phyloP scores from a whole-genome alignment of 2,113 vertebrate species.

The Dipodomys merriami region DNA sequence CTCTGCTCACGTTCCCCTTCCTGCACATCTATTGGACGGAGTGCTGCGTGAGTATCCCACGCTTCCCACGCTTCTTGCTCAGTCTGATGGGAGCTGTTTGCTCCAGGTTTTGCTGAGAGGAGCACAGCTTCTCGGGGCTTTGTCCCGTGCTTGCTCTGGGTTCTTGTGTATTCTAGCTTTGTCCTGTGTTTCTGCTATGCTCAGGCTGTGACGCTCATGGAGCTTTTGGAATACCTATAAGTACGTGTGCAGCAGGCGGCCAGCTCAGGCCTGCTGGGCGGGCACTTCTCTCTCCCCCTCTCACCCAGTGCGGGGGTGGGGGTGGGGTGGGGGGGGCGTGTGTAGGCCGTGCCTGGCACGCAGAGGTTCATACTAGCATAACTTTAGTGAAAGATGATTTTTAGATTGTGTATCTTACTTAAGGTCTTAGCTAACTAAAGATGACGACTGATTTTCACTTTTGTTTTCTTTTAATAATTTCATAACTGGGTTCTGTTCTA shows the following conservation, averaged over 20 bases:
- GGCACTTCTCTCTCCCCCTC: neutral
- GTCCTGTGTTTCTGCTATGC: neutral
- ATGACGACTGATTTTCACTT: neutral
- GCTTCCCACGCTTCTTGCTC: too few species aligned
- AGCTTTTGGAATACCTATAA: fast-evolving
- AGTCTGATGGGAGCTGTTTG: neutral
- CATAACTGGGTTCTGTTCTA: neutral
- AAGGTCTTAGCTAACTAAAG: neutral
- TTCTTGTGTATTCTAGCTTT: too few species aligned
- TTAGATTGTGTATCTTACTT: neutral
- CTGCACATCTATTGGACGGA: slow-evolving; percentile 99
- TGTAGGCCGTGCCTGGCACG: neutral
- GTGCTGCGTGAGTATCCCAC: slow-evolving; percentile 94
- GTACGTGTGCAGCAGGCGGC: too few species aligned
- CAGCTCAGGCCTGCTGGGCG: neutral
- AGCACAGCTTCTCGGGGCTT: neutral
- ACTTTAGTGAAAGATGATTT: neutral
- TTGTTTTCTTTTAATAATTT: neutral
- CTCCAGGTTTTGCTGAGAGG: neutral
- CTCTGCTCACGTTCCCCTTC: slow-evolving; percentile 98
- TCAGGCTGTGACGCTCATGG: fast-evolving
- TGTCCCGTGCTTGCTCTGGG: neutral
- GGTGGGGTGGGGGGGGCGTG: too few species aligned
- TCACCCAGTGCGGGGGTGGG: too few species aligned
- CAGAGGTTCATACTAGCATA: neutral